Evolutionary conservation across 2,797 vertebrate genomes (phyloP).

Genomic region (Thaleichthys pacificus): DNA sequence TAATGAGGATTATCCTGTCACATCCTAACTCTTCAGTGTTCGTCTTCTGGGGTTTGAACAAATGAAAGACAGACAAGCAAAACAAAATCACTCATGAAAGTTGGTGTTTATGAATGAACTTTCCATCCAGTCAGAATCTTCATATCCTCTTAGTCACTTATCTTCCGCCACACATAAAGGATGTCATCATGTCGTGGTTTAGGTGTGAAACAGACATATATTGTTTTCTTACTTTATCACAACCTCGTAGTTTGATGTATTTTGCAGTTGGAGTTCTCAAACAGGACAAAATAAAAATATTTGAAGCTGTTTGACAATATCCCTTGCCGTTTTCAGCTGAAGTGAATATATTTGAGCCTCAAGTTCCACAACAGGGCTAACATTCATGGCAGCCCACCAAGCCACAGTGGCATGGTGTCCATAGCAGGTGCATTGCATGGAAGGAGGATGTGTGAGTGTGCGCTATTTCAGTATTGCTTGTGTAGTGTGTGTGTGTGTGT

Average conservation of each 20-base stretch:
- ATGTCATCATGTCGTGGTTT: constrained; percentile 20
- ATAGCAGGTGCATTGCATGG: constrained; percentile 3
- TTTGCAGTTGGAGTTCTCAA: constrained; percentile 10
- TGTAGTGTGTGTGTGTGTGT: constrained; percentile 10
- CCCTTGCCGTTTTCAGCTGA: not conserved
- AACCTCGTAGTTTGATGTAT: constrained; percentile 22
- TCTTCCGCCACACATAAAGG: constrained; percentile 13
- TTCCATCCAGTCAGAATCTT: not conserved
- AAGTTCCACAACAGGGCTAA: constrained; percentile 31
- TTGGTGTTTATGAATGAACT: not conserved
- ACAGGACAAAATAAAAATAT: not conserved
- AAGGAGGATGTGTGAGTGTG: constrained; percentile 3
- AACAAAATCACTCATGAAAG: constrained; percentile 3
- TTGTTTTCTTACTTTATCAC: constrained; percentile 18
- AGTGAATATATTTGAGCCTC: not conserved
- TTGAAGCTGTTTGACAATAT: too few species aligned
- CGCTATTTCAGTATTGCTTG: not conserved
- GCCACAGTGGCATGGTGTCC: constrained; percentile 27
- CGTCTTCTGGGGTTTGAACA: constrained; percentile 38
- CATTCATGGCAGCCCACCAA: constrained; percentile 44
- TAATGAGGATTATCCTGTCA: constrained; percentile 78
- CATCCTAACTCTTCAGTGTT: constrained; percentile 25
- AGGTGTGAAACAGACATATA: constrained; percentile 22
- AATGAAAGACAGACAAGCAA: constrained; percentile 8
- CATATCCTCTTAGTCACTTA: not conserved